Conservation (phyloP, 2,888 invertebrate genomes). For the Eilema sororculum region DNA sequence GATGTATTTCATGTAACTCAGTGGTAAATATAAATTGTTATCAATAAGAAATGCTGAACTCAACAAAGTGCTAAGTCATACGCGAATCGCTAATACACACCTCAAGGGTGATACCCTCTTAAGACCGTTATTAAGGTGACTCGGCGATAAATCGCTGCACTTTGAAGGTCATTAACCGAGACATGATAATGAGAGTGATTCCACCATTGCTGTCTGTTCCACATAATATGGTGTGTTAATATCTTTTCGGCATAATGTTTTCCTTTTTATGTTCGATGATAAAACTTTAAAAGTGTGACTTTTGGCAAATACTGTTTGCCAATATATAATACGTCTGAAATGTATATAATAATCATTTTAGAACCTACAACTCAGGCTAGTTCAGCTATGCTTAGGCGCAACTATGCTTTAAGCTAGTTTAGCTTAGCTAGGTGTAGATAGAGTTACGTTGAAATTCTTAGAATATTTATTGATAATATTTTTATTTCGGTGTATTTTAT, state of each 20-base stretch:
- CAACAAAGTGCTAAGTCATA: constrained; percentile 12
- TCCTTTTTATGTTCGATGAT: not conserved
- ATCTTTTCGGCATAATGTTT: not conserved
- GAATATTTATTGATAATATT: no score
- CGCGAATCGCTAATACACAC: constrained; percentile 22
- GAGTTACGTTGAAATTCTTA: no score
- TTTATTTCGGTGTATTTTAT: no score
- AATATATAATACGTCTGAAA: no score
- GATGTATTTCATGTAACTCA: no score
- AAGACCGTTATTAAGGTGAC: constrained; percentile 22
- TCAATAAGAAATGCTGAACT: not conserved
- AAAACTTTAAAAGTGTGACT: not conserved
- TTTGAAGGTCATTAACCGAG: constrained; percentile 15
- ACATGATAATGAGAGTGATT: constrained; percentile 19
- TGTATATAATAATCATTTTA: no score
- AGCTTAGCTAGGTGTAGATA: no score
- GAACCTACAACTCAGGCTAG: no score
- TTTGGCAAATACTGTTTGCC: no score
- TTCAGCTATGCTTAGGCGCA: no score
- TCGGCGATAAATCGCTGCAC: constrained; percentile 21
- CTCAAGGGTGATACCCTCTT: constrained; percentile 24
- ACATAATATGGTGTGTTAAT: not conserved
- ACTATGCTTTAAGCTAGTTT: no score
- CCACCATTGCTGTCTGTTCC: constrained; percentile 10
- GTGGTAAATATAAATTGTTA: not conserved